Percentiles rank a stretch among this genome's conserved stretches.
phyloP scores from a whole-genome alignment of 1,140 invertebrate genomes.

The Orchestia grillus region DNA sequence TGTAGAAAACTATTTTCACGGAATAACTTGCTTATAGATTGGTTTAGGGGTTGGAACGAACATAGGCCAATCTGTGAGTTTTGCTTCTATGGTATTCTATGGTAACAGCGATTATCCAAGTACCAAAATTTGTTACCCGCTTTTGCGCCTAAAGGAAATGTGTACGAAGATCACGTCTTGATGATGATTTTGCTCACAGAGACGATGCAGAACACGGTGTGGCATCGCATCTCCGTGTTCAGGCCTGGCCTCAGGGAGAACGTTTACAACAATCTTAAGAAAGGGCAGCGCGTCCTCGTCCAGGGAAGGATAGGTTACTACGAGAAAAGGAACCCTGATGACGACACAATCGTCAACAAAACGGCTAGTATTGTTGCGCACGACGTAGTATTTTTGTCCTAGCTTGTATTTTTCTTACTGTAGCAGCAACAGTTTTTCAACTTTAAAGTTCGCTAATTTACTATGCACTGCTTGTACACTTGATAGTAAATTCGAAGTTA shows the following conservation, averaged over 20 bases:
- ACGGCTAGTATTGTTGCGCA: slow-evolving; percentile 88
- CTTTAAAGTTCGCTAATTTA: background rate
- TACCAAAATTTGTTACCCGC: no score
- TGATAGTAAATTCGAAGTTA: no score
- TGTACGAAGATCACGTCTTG: no score
- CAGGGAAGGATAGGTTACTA: slow-evolving; percentile 84
- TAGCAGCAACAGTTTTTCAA: background rate
- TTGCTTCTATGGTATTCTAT: no score
- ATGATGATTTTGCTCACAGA: slow-evolving; percentile 74
- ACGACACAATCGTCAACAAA: slow-evolving; percentile 80
- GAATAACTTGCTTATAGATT: no score
- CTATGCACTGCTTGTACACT: background rate
- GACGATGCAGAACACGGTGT: slow-evolving; percentile 84
- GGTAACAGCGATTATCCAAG: no score
- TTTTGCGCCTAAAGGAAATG: no score
- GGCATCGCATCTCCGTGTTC: slow-evolving; percentile 91
- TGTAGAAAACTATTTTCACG: no score
- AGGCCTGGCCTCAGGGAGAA: slow-evolving; percentile 84
- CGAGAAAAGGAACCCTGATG: slow-evolving; percentile 81
- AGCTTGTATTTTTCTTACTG: slow-evolving; percentile 36
- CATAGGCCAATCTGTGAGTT: no score
- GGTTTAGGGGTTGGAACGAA: no score
- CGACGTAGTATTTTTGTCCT: slow-evolving; percentile 84
- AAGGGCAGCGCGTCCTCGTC: slow-evolving; percentile 88
- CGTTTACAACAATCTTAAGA: slow-evolving; percentile 84